These are phyloP conservation scores for Dasyornis broadbenti DNA, from an alignment of 2,113 vertebrate genomes.

Conservation along the genomic window DNA sequence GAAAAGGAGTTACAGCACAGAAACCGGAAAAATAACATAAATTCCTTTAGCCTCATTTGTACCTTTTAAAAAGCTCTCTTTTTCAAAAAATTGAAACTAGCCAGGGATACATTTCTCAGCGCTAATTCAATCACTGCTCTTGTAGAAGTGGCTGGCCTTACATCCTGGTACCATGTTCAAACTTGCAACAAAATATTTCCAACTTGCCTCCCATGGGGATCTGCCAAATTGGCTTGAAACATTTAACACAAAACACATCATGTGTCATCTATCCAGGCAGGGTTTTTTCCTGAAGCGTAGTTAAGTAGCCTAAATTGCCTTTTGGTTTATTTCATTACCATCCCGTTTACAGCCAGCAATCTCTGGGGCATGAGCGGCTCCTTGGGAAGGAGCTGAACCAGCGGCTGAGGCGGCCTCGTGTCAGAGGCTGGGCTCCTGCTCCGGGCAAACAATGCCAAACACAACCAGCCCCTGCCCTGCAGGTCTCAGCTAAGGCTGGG, in stretches of 20 bases:
- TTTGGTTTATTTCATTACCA: neutral
- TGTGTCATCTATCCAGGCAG: neutral
- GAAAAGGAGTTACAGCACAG: constrained; percentile 37
- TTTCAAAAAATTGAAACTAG: neutral
- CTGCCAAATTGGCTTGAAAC: neutral
- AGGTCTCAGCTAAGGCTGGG: neutral
- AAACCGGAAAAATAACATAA: constrained; percentile 54
- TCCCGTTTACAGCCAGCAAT: neutral
- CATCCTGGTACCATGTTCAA: neutral
- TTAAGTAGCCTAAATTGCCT: constrained; percentile 19
- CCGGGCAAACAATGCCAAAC: neutral
- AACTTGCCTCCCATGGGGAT: neutral
- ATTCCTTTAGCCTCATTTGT: constrained; percentile 52
- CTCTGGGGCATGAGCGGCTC: neutral
- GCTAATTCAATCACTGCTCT: neutral
- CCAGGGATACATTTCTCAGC: constrained; percentile 11
- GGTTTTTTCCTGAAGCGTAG: neutral
- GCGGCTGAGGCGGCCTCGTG: neutral
- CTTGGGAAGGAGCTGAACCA: constrained; percentile 26
- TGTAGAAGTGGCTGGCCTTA: neutral
- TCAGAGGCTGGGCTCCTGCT: neutral
- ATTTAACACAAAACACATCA: neutral
- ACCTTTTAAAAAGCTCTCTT: neutral
- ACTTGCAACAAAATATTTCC: constrained; percentile 24
- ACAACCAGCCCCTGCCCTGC: neutral